Evolutionary conservation across 2,888 invertebrate species (phyloP), one percentile per base, ranked within the genome.

Genomic region (Lepidochitona cinerea): DNA sequence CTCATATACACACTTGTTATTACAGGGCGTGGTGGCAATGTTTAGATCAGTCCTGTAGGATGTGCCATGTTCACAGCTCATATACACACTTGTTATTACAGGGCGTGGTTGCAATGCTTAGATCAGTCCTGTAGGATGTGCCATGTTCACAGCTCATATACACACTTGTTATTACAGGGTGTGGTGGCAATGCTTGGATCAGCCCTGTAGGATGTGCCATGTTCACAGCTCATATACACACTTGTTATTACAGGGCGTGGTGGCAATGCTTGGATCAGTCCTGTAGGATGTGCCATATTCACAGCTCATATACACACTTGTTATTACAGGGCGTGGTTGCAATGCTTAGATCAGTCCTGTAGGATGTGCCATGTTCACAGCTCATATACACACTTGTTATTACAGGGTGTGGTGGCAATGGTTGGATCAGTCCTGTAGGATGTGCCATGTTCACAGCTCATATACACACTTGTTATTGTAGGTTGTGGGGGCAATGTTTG

Each of bases 41-140:
- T 91, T 0, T 99, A 99, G 98, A 91, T 99, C 76, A 95, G 97
- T 87, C 97, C 98, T 1, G 91, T 92, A 68, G 99, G 99, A 0
- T 96, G 97, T 91, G 97, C 96, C 59, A 94, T 95, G 93, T 96
- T 97, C 89, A 95, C 97, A 0, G 83, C 97, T 65, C 97, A 97
- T 92, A 92, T 97, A 71, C n/a, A n/a, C n/a, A n/a, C n/a, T n/a
- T n/a, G n/a, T n/a, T n/a, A n/a, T n/a, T n/a, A n/a, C n/a, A n/a
- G n/a, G n/a, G n/a, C n/a, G n/a, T 74, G 94, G 94, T 14, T 94
- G 93, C 69, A 97, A 97, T 91, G 87, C 91, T 0, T 99, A 99
- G 98, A 91, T 99, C 76, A 95, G 97, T 87, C 97, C 98, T 1
- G 91, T 92, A 68, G 99, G 99, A 0, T 96, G 97, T 91, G 97